A percentile compares a stretch with the other conserved stretches of the same genome.
Conservation (phyloP, 1,140 invertebrate genomes). For the Babylonia areolata region DNA sequence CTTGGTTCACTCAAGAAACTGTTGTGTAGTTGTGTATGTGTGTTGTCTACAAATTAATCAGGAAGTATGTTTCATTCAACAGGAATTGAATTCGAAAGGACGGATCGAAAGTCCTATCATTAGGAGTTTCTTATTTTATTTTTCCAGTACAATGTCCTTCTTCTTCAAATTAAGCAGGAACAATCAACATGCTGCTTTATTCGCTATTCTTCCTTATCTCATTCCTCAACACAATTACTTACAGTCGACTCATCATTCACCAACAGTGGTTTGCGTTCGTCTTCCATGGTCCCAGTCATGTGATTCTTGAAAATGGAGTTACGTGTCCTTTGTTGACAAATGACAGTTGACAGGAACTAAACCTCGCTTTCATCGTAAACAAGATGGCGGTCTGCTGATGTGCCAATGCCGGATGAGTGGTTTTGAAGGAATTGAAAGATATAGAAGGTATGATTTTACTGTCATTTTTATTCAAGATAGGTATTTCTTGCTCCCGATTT, state of each 20-base stretch:
- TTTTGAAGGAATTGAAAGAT: background rate
- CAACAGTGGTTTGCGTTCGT: conserved; percentile 1
- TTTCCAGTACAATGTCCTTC: too few relatives aligned
- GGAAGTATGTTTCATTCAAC: too few relatives aligned
- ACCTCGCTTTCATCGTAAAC: conserved; percentile 33
- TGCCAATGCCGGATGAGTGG: background rate
- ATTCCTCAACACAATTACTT: too few relatives aligned
- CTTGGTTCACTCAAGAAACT: too few relatives aligned
- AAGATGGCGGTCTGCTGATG: conserved; percentile 18
- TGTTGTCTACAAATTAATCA: too few relatives aligned
- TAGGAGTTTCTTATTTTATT: too few relatives aligned
- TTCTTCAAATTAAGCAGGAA: too few relatives aligned
- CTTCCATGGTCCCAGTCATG: conserved; percentile 28
- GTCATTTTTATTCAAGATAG: background rate
- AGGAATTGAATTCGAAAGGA: too few relatives aligned
- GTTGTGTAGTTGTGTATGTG: too few relatives aligned
- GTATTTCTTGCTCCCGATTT: background rate
- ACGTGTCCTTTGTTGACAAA: conserved; percentile 13
- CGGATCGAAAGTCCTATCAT: too few relatives aligned
- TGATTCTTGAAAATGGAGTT: conserved; percentile 9
- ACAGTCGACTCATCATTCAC: background rate
- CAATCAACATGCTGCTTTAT: too few relatives aligned
- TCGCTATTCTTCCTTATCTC: too few relatives aligned
- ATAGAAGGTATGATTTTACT: background rate
- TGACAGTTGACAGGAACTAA: background rate